These are phyloP conservation scores for Chelonus insularis DNA, from an alignment of 1,140 invertebrate species.

Conservation along the genomic window DNA sequence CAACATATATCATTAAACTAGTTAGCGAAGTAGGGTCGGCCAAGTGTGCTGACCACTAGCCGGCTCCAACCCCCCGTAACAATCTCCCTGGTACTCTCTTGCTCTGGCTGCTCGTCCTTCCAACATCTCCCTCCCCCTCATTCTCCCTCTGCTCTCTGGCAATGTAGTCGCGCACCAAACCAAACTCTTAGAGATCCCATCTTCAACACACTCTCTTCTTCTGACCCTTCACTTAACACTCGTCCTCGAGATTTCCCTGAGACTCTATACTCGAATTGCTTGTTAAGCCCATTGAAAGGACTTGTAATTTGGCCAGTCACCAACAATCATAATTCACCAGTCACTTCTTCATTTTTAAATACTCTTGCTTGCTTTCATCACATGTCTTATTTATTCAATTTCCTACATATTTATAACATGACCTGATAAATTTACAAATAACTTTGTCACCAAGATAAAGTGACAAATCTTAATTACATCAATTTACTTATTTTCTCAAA, in stretches of 20 bases:
- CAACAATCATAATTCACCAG: no score
- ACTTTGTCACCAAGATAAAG: no score
- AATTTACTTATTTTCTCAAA: no score
- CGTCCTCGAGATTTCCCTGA: constrained; percentile 29
- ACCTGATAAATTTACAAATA: background rate
- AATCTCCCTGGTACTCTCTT: constrained; percentile 20
- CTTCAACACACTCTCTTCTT: constrained; percentile 23
- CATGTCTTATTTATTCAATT: no score
- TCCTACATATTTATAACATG: background rate
- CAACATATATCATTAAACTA: constrained; percentile 63
- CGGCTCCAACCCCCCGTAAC: constrained; percentile 41
- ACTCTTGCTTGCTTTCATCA: constrained; percentile 7
- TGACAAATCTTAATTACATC: no score
- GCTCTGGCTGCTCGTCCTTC: constrained; percentile 9
- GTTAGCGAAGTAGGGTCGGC: constrained; percentile 62
- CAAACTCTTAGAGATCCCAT: constrained; percentile 57
- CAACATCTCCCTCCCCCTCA: constrained; percentile 23
- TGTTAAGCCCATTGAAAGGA: constrained; percentile 34
- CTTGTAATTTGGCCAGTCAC: background rate
- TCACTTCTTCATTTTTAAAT: no score
- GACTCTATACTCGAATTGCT: constrained; percentile 40
- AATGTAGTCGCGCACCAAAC: constrained; percentile 54
- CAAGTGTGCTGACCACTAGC: constrained; percentile 62
- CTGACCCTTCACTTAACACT: constrained; percentile 16
- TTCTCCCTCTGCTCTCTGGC: constrained; percentile 37